phyloP scores from a whole-genome alignment of 1,140 invertebrate species.

The Colletes gigas region DNA sequence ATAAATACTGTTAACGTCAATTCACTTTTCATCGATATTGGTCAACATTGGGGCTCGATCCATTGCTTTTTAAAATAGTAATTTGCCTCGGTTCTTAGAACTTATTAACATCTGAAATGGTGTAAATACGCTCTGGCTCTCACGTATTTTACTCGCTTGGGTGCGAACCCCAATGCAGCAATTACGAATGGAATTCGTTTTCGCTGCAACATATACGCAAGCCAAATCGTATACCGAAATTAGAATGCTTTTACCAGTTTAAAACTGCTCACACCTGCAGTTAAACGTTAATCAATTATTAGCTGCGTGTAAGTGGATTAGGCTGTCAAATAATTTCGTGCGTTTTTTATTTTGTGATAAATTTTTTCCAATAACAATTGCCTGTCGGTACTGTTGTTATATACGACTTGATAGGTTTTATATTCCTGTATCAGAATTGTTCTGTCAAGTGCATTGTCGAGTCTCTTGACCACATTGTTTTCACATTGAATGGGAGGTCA shows the following conservation, averaged over 20 bases:
- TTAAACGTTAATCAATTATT: not conserved
- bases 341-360: not conserved
- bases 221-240: not conserved
- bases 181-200: slow-evolving; percentile 19
- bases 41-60: not conserved
- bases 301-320: not conserved
- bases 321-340: not conserved
- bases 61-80: not conserved
- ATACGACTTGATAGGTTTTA: no score
- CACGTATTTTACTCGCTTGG: not conserved
- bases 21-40: no score
- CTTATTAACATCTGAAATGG: slow-evolving; percentile 12
- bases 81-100: not conserved
- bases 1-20: no score
- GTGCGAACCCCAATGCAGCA: not conserved
- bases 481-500: no score
- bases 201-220: not conserved
- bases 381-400: no score
- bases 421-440: no score
- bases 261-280: not conserved
- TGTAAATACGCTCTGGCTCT: not conserved
- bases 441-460: no score
- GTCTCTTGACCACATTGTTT: no score
- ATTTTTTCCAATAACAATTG: no score
- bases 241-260: not conserved